Evolutionary conservation across 2,888 invertebrate genomes (phyloP), one percentile per base, ranked within the genome.

Genomic region (Drosophila recens): DNA sequence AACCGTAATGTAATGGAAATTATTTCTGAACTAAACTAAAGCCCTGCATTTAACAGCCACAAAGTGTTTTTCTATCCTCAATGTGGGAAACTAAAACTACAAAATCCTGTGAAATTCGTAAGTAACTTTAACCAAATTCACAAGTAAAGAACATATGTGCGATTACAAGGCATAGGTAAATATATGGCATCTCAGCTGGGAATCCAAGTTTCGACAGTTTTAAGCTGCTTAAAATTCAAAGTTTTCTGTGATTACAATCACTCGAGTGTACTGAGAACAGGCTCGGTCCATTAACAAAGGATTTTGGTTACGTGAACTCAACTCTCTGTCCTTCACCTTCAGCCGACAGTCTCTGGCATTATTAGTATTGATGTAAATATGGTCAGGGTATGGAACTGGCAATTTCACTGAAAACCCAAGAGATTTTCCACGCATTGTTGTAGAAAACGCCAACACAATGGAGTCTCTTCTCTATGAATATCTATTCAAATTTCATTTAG

Each of bases 201-300:
- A 17, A 11, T 27, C 23, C 11, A 6, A 23, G 23, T 11, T 46
- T 46, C 38, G 57, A 9, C 48, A 69, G 45, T 52, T 67, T 56
- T 80, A 83, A 83, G 86, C 83, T 64, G 83, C 86, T 86, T 86
- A 86, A 71, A 76, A 72, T 82, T 71, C 63, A 74, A 79, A 80
- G 74, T 74, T 71, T 56, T 68, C 70, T 57, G 57, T 72, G 79
- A 84, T 81, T 84, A 62, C 64, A 76, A 73, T 76, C 79, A 72
- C 62, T 79, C 76, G 70, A 68, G 64, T 79, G 66, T 64, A 49
- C 46, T 23, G 20, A 56, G 63, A 49, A 68, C 67, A 67, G 57
- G 49, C 66, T 51, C 48, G 66, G 66, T 65, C 79, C 79, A 81
- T 80, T 83, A 80, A 78, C 75, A 81, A 61, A 33, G 72, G 64